phyloP scores from a whole-genome alignment of 2,113 vertebrate species.

The Scophthalmus maximus region DNA sequence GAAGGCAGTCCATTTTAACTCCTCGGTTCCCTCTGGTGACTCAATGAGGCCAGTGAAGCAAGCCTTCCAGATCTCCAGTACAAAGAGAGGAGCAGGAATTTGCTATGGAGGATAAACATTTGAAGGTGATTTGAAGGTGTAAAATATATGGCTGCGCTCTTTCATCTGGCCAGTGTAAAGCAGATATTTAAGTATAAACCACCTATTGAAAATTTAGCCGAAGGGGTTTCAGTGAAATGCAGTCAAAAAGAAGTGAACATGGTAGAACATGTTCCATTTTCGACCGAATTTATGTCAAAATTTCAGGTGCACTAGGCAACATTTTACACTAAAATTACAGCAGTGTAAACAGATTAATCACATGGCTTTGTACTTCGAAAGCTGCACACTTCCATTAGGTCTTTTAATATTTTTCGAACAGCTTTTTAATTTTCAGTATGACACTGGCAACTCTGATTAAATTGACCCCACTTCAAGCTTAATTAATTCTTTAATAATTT shows the following conservation, averaged over 20 bases:
- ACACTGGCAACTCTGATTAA: background rate
- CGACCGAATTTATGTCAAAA: background rate
- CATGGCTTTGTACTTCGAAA: too few relatives aligned
- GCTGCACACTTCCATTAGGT: too few relatives aligned
- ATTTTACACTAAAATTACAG: too few relatives aligned
- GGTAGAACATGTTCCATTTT: too few relatives aligned
- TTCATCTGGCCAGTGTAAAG: background rate
- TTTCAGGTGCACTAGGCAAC: background rate
- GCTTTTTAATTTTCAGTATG: background rate
- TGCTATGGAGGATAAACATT: constrained; percentile 75
- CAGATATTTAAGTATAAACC: background rate
- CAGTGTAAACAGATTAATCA: too few relatives aligned
- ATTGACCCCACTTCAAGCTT: too few relatives aligned
- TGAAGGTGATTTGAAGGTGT: background rate
- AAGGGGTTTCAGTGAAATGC: background rate
- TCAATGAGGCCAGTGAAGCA: constrained; percentile 98
- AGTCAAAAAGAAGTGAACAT: too few relatives aligned
- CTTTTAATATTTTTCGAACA: too few relatives aligned
- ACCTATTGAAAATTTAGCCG: background rate
- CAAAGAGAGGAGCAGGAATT: constrained; percentile 90
- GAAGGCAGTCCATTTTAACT: constrained; percentile 99
- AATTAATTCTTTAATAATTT: too few relatives aligned
- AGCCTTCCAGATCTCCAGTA: constrained; percentile 98
- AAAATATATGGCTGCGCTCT: background rate
- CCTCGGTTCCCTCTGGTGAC: constrained; percentile 96